phyloP scores from a whole-genome alignment of 2,888 invertebrate species.

The Hartigia nigra region DNA sequence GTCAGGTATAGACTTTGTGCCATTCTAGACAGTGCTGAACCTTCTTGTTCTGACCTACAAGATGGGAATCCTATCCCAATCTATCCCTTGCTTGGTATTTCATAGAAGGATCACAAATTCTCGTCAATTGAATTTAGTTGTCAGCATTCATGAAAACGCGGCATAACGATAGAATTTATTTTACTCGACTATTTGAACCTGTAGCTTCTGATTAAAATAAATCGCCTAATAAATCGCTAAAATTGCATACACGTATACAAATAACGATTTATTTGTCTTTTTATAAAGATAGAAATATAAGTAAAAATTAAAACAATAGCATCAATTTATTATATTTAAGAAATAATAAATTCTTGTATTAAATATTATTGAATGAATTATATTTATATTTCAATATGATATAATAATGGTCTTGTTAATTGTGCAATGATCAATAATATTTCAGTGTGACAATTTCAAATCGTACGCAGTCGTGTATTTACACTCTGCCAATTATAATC shows the following conservation, averaged over 20 bases:
- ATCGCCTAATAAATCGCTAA: no score
- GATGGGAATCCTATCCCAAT: neutral
- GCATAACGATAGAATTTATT: neutral
- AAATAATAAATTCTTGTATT: no score
- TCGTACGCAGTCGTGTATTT: neutral
- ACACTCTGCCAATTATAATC: neutral
- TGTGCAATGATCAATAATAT: neutral
- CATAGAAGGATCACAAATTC: slow-evolving; percentile 26
- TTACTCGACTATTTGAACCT: no score
- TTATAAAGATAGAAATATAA: neutral
- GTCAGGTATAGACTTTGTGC: neutral
- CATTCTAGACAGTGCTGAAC: neutral
- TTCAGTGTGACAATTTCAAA: neutral
- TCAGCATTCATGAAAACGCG: neutral
- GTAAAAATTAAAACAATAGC: neutral
- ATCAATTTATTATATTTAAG: neutral
- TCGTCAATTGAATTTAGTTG: slow-evolving; percentile 40
- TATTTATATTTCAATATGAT: neutral
- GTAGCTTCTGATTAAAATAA: no score
- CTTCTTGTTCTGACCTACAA: neutral
- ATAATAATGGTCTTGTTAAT: neutral
- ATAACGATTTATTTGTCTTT: neutral
- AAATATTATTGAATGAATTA: no score
- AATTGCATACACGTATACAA: no score
- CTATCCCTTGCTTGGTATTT: neutral